Base-by-base conservation (phyloP, 2,113 vertebrate species). In the Cichladusa arquata region DNA sequence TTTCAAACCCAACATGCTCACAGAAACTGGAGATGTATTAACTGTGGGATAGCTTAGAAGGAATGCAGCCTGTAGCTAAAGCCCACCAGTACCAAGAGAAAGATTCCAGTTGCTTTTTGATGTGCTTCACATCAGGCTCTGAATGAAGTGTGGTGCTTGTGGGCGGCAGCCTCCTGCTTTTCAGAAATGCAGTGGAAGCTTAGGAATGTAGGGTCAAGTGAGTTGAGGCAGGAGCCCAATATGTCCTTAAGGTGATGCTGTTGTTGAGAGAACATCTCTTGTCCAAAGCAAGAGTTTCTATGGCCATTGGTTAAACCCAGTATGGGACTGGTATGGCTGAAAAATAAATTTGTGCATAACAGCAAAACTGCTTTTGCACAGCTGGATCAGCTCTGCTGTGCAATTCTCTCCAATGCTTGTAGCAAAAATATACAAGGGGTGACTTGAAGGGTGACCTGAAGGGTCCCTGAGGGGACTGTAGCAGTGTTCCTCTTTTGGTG, bases 11-110 rank as follows among this genome's bases (percentile, higher is more conserved):
- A 36, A 3, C 14, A 19, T 24, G 2, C 23, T 65, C 23, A 17
- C 19, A 67, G n/a, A 70, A 60, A 36, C 48, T 66, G 85, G 58
- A n/a, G 23, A 62, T 62, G 15, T 50, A 28, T 81, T 81, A 38
- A 82, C 36, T 88, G 79, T 88, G 76, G 60, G 67, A 65, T 76
- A 84, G 57, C 40, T 74, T 64, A 78, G 86, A 81, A 81, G n/a
- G 29, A 88, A 60, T 81, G 28, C 42, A 89, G 65, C 44, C 81
- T 89, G 54, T 45, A 92, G 91, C 86, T 92, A 91, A 95, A 94
- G 38, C 48, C 86, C 53, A 81, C 62, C 54, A 60, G 61, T 33
- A 78, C 31, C 57, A 65, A 28, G 18, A 84, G 88, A 79, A 92
- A 78, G n/a, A 74, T 71, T 76, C 48, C 64, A 58, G 2, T 20